Evolutionary conservation across 1,140 invertebrate genomes (phyloP).

Genomic region (Eubasilissa regina): DNA sequence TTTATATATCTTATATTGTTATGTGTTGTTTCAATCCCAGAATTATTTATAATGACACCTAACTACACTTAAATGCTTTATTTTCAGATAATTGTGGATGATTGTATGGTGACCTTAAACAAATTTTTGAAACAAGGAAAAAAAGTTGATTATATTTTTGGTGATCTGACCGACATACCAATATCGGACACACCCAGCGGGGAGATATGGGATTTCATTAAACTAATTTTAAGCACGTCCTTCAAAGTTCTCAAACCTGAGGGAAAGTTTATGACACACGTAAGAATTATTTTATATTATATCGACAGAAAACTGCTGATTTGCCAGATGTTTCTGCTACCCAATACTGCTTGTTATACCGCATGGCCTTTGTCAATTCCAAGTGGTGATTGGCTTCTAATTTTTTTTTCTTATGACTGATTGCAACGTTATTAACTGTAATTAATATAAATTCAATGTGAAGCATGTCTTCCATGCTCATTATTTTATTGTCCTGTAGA

Average conservation of each 20-base stretch:
- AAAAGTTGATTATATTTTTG: slow-evolving; percentile 93
- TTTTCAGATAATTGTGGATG: slow-evolving; percentile 88
- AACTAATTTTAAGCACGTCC: slow-evolving; percentile 85
- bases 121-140: slow-evolving; percentile 84
- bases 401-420: too few relatives aligned
- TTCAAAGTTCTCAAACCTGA: slow-evolving; percentile 84
- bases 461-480: too few relatives aligned
- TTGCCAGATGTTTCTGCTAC: neutral
- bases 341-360: too few relatives aligned
- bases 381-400: too few relatives aligned
- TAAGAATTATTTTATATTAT: slow-evolving; percentile 69
- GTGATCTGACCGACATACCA: slow-evolving; percentile 95
- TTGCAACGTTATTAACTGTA: too few relatives aligned
- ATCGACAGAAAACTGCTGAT: neutral
- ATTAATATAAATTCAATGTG: too few relatives aligned
- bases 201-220: slow-evolving; percentile 91
- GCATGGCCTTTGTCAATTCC: too few relatives aligned
- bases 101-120: slow-evolving; percentile 88
- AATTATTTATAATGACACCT: neutral
- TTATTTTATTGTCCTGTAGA: too few relatives aligned
- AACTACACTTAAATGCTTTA: slow-evolving; percentile 49
- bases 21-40: too few relatives aligned
- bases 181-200: slow-evolving; percentile 83
- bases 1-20: too few relatives aligned
- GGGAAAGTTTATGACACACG: slow-evolving; percentile 93